phyloP scores from a whole-genome alignment of 1,140 invertebrate genomes.

The Pogonus chalceus region DNA sequence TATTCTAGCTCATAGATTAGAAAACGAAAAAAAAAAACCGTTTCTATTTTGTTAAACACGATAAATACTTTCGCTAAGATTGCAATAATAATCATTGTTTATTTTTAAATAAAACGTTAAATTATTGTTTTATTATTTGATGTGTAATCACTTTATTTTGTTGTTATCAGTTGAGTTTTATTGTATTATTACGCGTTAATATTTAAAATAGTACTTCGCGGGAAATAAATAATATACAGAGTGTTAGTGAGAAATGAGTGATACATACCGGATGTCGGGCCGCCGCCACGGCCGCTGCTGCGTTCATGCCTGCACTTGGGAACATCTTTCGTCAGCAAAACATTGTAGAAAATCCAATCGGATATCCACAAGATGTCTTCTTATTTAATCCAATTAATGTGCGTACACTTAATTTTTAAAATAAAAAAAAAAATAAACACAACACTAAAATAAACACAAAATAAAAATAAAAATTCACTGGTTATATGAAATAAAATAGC shows the following conservation, averaged over 20 bases:
- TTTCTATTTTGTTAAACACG: no score
- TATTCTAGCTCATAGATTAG: no score
- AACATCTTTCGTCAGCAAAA: conserved; percentile 40
- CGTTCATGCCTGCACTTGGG: conserved; percentile 47
- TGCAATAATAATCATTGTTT: no score
- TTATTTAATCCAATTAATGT: neutral
- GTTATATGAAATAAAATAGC: neutral
- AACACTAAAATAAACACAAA: neutral
- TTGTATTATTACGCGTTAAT: no score
- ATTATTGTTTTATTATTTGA: no score
- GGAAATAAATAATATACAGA: no score
- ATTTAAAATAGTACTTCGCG: no score
- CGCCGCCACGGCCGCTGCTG: conserved; percentile 47
- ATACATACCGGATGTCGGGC: conserved; percentile 46
- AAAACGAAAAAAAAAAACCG: no score
- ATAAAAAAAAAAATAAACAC: neutral
- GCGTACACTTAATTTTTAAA: neutral
- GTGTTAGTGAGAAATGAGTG: conserved; percentile 9
- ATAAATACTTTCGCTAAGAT: no score
- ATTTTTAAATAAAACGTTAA: no score
- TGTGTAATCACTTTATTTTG: no score
- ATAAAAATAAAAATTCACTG: neutral
- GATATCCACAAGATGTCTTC: neutral
- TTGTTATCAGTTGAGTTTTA: no score
- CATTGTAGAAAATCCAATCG: conserved; percentile 17